A percentile compares a stretch with the other conserved stretches of the same genome.
These are phyloP conservation scores for Cephus runcator DNA, from an alignment of 2,888 invertebrate species.

Conservation along the genomic window DNA sequence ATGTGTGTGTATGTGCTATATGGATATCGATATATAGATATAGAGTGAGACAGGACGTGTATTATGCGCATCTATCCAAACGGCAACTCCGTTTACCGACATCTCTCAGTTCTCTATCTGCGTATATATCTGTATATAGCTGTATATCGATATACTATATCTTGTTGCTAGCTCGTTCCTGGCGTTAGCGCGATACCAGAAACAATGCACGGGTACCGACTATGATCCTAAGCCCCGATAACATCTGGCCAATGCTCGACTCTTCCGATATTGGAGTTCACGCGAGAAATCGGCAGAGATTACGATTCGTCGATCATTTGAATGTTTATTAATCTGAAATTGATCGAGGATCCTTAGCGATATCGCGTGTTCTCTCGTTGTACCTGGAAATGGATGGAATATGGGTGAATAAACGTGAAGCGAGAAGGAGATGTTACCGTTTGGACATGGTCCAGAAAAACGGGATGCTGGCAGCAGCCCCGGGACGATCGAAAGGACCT, in stretches of 20 bases:
- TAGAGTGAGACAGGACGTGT: background rate
- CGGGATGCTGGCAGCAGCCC: background rate
- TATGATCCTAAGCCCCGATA: slow-evolving; percentile 39
- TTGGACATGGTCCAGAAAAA: slow-evolving; percentile 30
- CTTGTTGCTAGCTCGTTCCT: background rate
- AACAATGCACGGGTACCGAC: slow-evolving; percentile 44
- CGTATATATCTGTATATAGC: background rate
- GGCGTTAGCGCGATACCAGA: slow-evolving; percentile 43
- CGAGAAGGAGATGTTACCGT: background rate
- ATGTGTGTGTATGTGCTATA: background rate
- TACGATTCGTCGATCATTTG: background rate
- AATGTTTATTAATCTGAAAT: background rate
- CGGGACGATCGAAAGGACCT: background rate
- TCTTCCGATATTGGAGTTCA: slow-evolving; percentile 14
- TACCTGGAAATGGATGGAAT: background rate
- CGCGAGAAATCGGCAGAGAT: background rate
- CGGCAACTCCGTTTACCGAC: background rate
- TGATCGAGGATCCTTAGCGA: background rate
- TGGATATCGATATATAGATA: background rate
- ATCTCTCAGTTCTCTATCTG: background rate
- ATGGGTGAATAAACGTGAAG: background rate
- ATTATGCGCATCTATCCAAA: background rate
- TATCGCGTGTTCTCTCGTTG: background rate
- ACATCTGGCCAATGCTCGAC: slow-evolving; percentile 40
- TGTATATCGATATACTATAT: background rate